Conservation (phyloP, 2,113 vertebrate genomes). For the Carassius carassius region DNA sequence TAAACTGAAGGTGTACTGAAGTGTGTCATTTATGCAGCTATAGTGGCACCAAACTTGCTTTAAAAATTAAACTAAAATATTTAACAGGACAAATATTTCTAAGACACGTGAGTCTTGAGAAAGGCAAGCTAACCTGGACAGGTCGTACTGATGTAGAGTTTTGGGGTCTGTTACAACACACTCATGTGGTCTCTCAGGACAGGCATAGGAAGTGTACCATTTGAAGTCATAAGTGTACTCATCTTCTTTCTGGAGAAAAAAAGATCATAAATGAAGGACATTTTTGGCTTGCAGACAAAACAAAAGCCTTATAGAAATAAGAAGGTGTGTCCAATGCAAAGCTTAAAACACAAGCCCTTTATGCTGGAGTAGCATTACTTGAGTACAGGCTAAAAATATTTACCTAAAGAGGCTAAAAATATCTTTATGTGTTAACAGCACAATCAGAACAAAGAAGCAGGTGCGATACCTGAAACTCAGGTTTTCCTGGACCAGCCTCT, state of each 20-base stretch:
- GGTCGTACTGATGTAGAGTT: slow-evolving; percentile 87
- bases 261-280: not conserved
- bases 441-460: not conserved
- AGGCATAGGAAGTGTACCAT: slow-evolving; percentile 94
- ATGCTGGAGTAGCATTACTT: not conserved
- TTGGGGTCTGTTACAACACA: slow-evolving; percentile 85
- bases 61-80: too few relatives aligned
- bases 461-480: slow-evolving; percentile 86
- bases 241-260: slow-evolving; percentile 80
- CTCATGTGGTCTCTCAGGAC: slow-evolving; percentile 86
- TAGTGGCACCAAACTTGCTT: too few relatives aligned
- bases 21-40: too few relatives aligned
- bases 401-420: slow-evolving; percentile 5
- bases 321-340: not conserved
- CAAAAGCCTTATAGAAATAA: not conserved
- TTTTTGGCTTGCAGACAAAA: not conserved
- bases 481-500: slow-evolving; percentile 79
- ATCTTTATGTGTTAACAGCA: not conserved
- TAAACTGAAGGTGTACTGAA: not conserved
- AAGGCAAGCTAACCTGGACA: slow-evolving; percentile 83
- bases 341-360: not conserved
- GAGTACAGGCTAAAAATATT: not conserved
- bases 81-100: not conserved
- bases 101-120: not conserved
- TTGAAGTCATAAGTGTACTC: slow-evolving; percentile 90